Base-by-base conservation (phyloP, 2,888 invertebrate genomes). In the Dascillus cervinus region DNA sequence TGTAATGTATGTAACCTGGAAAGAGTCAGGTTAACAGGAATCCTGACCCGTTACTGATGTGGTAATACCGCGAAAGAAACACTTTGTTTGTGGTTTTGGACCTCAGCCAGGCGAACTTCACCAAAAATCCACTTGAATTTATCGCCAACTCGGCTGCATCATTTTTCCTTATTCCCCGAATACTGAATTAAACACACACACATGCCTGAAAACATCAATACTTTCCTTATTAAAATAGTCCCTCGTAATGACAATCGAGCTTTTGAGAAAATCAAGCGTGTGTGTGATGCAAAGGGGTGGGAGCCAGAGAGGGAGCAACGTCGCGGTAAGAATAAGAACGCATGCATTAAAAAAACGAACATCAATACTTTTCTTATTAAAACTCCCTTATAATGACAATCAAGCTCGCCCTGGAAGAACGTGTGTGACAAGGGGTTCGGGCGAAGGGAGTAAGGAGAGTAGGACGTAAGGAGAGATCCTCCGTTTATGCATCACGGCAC, bases 321-420 rank as follows among this genome's bases (percentile, higher is more conserved):
- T 39, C 56, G 57, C 58, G 58, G 56, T 54, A 58, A 57, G 58
- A 60, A 60, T 60, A 60, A 60, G 60, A 60, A 60, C 60, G 60
- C 60, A 60, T 60, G 57, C 60, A 62, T 62, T n/a, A n/a, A n/a
- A 61, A 62, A 62, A 62, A 47, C 60, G 61, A 62, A 62, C 63
- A 62, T 63, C 62, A 63, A 63, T 63, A 62, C 63, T 63, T 62
- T 58, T 60, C 62, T 62, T 63, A 63, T 62, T 63, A 63, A 62
- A 63, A 63, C 60, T 60, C 60, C 60, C 61, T 60, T 58, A 59
- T 62, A 62, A 62, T 63, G 60, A 63, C 60, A 61, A 61, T 60
- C 60, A 60, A 60, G 59, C 53, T 37, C 41, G 44, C 46, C 44
- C 44, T 43, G 51, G 56, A 55, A 55, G 56, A 53, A 55, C 53